These are phyloP conservation scores for Periophthalmus modestus DNA, from an alignment of 2,113 vertebrate genomes.

Conservation along the genomic window DNA sequence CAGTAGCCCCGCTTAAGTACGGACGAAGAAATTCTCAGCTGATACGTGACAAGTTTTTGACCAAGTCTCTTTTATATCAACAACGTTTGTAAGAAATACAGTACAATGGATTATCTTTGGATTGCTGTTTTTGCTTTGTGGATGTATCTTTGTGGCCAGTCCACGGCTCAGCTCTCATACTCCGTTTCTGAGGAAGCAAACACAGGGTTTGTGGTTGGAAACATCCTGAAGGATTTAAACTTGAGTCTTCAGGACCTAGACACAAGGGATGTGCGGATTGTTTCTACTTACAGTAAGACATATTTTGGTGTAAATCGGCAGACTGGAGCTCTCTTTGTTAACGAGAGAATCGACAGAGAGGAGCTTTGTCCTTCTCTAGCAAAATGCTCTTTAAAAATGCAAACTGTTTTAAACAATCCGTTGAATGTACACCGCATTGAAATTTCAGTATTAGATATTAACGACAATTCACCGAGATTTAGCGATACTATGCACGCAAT, in stretches of 20 bases:
- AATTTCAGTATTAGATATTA: constrained; percentile 64
- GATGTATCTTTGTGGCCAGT: constrained; percentile 23
- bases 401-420: constrained; percentile 56
- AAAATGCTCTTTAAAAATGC: constrained; percentile 54
- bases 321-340: constrained; percentile 58
- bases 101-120: too few species aligned
- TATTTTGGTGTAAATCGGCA: constrained; percentile 67
- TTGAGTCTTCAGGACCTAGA: constrained; percentile 57
- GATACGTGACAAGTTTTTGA: too few species aligned
- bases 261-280: constrained; percentile 44
- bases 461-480: constrained; percentile 67
- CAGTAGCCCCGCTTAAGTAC: too few species aligned
- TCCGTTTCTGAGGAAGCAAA: constrained; percentile 68
- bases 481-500: not conserved
- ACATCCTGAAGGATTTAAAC: constrained; percentile 72
- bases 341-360: constrained; percentile 66
- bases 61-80: too few species aligned
- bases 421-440: constrained; percentile 56
- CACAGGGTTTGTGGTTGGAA: constrained; percentile 67
- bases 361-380: constrained; percentile 47
- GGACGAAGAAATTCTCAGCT: too few species aligned
- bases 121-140: too few species aligned
- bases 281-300: constrained; percentile 59
- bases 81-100: too few species aligned
- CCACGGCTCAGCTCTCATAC: constrained; percentile 63